phyloP scores from a whole-genome alignment of 2,888 invertebrate species.

The Calameuta idolon region DNA sequence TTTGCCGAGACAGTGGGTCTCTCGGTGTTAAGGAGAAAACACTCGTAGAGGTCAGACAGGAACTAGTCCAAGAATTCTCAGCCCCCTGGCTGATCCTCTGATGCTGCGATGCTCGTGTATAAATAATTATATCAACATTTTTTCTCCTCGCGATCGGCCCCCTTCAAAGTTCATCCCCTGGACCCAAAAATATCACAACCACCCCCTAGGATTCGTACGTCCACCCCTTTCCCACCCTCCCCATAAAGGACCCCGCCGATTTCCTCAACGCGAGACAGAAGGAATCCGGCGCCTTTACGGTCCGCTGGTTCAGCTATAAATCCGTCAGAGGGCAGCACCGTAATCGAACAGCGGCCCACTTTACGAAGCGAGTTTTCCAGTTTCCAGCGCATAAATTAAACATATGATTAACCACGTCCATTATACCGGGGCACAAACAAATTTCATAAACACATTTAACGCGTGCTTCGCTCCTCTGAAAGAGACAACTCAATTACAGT shows the following conservation, averaged over 20 bases:
- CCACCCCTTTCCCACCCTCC: too few relatives aligned
- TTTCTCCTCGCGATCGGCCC: too few relatives aligned
- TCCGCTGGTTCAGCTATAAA: conserved; percentile 50
- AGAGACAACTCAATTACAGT: conserved; percentile 32
- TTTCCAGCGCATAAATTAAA: conserved; percentile 45
- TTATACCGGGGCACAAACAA: conserved; percentile 28
- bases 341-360: background rate
- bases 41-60: background rate
- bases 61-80: background rate
- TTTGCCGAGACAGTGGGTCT: background rate
- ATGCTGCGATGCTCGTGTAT: background rate
- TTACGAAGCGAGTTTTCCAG: background rate
- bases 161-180: too few relatives aligned
- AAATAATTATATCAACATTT: background rate
- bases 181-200: fast-evolving
- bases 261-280: conserved; percentile 42
- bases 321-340: conserved; percentile 23
- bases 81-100: background rate
- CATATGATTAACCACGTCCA: conserved; percentile 46
- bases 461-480: conserved; percentile 21
- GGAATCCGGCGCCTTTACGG: conserved; percentile 43
- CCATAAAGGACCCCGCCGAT: conserved; percentile 24
- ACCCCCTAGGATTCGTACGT: background rate
- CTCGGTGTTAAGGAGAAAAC: background rate
- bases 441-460: conserved; percentile 33